Base-by-base conservation (phyloP, 2,888 invertebrate species). In the Catonia carolina region DNA sequence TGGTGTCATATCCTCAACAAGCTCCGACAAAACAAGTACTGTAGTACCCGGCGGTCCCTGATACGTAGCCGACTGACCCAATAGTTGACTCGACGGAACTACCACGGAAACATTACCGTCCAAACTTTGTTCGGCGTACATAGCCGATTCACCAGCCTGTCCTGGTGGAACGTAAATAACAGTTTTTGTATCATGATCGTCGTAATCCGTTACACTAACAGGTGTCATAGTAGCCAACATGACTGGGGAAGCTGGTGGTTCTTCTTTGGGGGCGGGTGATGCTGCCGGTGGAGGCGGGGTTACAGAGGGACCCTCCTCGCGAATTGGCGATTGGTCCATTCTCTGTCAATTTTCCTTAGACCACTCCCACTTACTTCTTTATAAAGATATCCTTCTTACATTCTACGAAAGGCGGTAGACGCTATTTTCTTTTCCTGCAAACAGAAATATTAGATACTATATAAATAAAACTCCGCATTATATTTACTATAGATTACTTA, bases 221-320 rank as follows among this genome's bases (percentile, higher is more conserved):
- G 89, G 89, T 60, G 89, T 89, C 89, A 90, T 90, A 68, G 89
- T 89, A 64, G 89, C 87, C 65, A 90, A 77, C 74, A 89, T 85
- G 62, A 85, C 81, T 66, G 85, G 85, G 66, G 81, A 85, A 74
- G 82, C 74, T 51, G 58, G 79, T 77, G 53, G 79, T 27, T 54
- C 55, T 10, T 55, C 23, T 48, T 53, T 55, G 39, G 55, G 59
- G 20, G 55, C 27, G 48, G 55, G 51, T 22, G 58, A 53, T 5
- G 55, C 48, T 7, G 50, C 41, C 1, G 56, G 53, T 10, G 53
- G 53, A 8, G 47, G 36, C 23, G 59, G 56, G 1, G 59, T 50
- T 27, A 42, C 51, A 23, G 50, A 39, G 20, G 55, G 52, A 8
- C 23, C 20, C 37, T 52, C 41, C 12, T 42, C 48, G 18, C 45